Base-by-base conservation (phyloP, 2,113 vertebrate species). In the Rana temporaria region DNA sequence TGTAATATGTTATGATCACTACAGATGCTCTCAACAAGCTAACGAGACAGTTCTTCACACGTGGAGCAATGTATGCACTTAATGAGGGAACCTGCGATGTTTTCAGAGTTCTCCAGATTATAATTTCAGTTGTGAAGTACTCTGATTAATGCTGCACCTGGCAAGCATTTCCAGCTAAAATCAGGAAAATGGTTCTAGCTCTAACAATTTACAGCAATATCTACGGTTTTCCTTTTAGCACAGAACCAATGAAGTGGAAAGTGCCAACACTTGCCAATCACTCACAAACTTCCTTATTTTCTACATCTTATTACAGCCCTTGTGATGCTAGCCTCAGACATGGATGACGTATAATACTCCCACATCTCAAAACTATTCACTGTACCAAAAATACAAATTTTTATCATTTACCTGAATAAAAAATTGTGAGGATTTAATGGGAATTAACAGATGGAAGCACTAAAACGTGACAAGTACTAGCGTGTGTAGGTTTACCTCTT, bases 121-220 rank as follows among this genome's bases (percentile, higher is more conserved):
- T 30, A 66, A 78, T 78, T 67, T 55, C 63, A 67, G 15, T 48
- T 6, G 15, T 78, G 26, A 78, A 78, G 65, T 59, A 34, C 22
- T 42, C n/a, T 79, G 77, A 79, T 79, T 79, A 67, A 79, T 79
- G 30, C 77, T 34, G 77, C 77, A 79, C 77, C 77, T 79, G 77
- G 65, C 7, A 38, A 60, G 5, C 15, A 6, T 69, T 60, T 69
- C 42, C 52, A 59, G 48, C 53, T 16, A 79, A 57, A 32, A 18
- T 53, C 60, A 53, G 34, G 53, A 30, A 17, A 34, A 59, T 59
- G 16, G 22, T 52, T 22, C 53, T 79, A 32, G 53, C 53, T 57
- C 16, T n/a, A 22, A n/a, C n/a, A 80, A 52, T 60, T 60, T 52
- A 70, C 32, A n/a, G n/a, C 3, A 42, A 38, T n/a, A 52, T 70